Base-by-base conservation (phyloP, 2,888 invertebrate species). In the Hermaeophaga mercurialis region DNA sequence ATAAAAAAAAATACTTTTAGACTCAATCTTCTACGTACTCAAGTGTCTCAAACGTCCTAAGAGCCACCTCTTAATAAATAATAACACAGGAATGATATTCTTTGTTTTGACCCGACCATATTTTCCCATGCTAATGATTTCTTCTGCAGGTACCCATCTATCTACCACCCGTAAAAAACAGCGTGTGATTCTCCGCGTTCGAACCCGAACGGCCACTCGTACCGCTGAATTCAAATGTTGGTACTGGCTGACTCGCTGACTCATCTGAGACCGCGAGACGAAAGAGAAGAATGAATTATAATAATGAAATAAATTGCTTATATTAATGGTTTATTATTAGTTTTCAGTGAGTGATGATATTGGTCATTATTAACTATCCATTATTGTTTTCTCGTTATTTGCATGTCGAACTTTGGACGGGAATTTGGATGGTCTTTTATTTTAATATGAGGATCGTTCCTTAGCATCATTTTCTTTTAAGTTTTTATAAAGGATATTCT, bases 271-370 rank as follows among this genome's bases (percentile, higher is more conserved):
- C 67, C 61, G 66, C 19, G 24, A 11, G 11, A 7, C 6, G 15
- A 12, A 18, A 22, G 12, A 39, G 39, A 71, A 70, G 46, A 73
- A 73, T 74, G 76, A 76, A 76, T 76, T 76, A 78, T 75, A 73
- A 76, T 76, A 78, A 77, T 77, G 76, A 74, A 77, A 75, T 76
- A 77, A 78, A 77, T 78, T 78, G 76, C 50, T 52, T 52, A 52
- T 73, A 76, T 76, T 78, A 78, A 78, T 75, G 75, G 72, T 70
- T 74, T 74, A 70, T 76, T 76, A 76, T 76, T 76, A 75, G 75
- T 74, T 76, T 76, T 74, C 74, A 68, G 69, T 74, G 74, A 74
- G 74, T 70, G 73, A 75, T 73, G 74, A 74, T 76, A 75, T 75
- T 75, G 73, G 74, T 72, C 66, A 62, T 67, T 64, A 66, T 74